Conservation (phyloP, 2,888 invertebrate genomes). For the Caenorhabditis macrosperma region DNA sequence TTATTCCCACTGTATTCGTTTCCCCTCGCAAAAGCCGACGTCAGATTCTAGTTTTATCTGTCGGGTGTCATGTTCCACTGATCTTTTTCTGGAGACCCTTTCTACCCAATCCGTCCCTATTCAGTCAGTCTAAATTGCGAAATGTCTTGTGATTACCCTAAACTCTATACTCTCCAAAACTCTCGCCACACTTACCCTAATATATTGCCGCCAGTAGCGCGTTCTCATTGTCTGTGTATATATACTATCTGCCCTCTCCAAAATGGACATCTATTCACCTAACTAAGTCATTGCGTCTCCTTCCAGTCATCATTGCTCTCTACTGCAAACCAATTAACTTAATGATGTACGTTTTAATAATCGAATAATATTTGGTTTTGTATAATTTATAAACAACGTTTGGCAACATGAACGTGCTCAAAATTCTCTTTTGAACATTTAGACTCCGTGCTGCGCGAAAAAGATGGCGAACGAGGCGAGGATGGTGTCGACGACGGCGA, state of each 20-base stretch:
- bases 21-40: conserved; percentile 35
- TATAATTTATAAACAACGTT: neutral
- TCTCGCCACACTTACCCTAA: neutral
- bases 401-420: neutral
- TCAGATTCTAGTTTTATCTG: conserved; percentile 56
- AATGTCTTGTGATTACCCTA: neutral
- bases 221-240: neutral
- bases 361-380: neutral
- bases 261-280: too few species aligned
- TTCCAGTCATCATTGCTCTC: neutral
- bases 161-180: neutral
- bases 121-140: neutral
- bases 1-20: neutral
- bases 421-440: neutral
- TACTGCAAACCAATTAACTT: neutral
- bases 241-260: too few species aligned
- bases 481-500: conserved; percentile 49
- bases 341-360: neutral
- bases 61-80: conserved; percentile 39
- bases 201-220: too few species aligned
- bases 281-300: neutral
- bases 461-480: conserved; percentile 57
- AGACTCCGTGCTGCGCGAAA: conserved; percentile 56
- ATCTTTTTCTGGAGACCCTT: conserved; percentile 17
- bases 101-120: neutral